These are phyloP conservation scores for Pipra filicauda DNA, from an alignment of 2,113 vertebrate species.

Conservation along the genomic window DNA sequence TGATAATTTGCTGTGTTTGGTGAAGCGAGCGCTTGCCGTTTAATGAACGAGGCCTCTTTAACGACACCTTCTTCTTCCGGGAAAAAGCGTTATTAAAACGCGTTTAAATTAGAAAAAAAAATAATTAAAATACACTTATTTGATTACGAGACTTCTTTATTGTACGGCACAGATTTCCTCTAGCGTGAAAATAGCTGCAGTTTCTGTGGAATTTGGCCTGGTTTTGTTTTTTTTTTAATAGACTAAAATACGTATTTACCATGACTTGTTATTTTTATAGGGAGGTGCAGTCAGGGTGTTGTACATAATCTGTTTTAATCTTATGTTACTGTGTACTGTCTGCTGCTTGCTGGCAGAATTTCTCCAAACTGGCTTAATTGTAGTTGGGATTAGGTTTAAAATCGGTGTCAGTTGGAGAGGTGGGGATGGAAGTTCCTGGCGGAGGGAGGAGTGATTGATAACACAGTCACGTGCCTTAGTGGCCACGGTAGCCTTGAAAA, in stretches of 20 bases:
- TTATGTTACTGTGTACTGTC: rapidly evolving
- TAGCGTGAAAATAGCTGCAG: not conserved
- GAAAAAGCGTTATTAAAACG: not conserved
- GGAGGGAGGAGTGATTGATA: not conserved
- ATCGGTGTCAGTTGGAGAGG: rapidly evolving
- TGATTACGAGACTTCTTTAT: not conserved
- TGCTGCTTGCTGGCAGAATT: not conserved
- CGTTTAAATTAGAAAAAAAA: not conserved
- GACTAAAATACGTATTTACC: not conserved
- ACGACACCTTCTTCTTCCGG: rapidly evolving
- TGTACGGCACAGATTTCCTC: rapidly evolving
- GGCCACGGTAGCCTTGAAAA: not conserved
- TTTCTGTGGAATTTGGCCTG: not conserved
- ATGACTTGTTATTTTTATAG: rapidly evolving
- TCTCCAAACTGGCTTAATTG: not conserved
- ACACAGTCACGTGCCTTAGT: not conserved
- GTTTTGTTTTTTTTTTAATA: not conserved
- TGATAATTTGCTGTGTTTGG: not conserved
- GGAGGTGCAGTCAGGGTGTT: not conserved
- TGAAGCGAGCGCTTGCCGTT: not conserved
- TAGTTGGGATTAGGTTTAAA: not conserved
- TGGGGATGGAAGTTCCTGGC: not conserved
- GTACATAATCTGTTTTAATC: rapidly evolving
- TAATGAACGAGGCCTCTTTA: not conserved
- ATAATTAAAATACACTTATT: rapidly evolving